phyloP scores from a whole-genome alignment of 2,113 vertebrate genomes.

The Notothenia coriiceps region DNA sequence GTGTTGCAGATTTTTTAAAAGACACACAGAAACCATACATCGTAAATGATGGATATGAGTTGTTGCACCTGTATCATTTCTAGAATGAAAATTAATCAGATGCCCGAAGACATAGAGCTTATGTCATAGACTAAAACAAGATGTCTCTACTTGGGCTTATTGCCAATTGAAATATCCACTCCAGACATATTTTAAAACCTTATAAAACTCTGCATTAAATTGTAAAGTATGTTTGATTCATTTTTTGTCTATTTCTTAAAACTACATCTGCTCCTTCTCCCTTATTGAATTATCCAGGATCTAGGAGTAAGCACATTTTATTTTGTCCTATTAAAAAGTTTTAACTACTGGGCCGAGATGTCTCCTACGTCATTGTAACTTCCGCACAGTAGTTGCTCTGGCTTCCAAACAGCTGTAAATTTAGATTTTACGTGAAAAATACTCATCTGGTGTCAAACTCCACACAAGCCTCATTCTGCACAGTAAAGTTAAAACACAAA shows the following conservation, averaged over 20 bases:
- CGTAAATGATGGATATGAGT: constrained; percentile 39
- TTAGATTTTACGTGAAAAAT: not conserved
- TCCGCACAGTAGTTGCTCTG: not conserved
- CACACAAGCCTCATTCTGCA: constrained; percentile 1
- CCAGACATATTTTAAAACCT: not conserved
- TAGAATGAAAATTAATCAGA: constrained; percentile 39
- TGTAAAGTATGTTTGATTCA: not conserved
- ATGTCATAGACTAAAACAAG: not conserved
- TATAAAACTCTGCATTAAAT: not conserved
- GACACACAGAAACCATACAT: constrained; percentile 9
- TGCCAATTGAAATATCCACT: constrained; percentile 1
- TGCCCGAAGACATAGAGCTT: not conserved
- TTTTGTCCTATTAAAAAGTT: not conserved
- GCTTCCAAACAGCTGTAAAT: not conserved
- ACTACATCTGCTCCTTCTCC: not conserved
- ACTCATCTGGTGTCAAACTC: not conserved
- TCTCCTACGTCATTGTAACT: not conserved
- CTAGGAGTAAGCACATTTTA: not conserved
- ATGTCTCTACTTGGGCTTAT: not conserved
- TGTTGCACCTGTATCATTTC: constrained; percentile 6
- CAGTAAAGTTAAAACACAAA: constrained; percentile 6
- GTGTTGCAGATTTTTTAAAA: constrained; percentile 5
- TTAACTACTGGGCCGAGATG: not conserved
- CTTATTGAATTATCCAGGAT: not conserved
- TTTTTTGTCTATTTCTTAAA: not conserved